These are phyloP conservation scores for Lasiurus borealis DNA, from an alignment of 2,113 vertebrate genomes.

Conservation along the genomic window DNA sequence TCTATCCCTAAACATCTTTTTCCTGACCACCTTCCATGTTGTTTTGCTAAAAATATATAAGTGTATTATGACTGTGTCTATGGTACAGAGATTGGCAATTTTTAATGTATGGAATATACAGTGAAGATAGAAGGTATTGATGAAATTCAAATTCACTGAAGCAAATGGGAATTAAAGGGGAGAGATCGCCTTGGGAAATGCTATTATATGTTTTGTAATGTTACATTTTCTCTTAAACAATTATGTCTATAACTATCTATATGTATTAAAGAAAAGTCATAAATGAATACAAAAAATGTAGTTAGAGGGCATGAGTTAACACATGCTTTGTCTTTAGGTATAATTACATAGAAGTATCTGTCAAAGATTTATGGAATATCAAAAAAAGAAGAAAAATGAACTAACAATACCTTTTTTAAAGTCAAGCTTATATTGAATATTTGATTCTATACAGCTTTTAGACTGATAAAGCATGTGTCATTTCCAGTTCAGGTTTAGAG, in stretches of 20 bases:
- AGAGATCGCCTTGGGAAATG: background rate
- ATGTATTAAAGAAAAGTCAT: conserved; percentile 33
- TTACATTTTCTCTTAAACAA: background rate
- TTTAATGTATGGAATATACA: background rate
- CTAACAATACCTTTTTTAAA: background rate
- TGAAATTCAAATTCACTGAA: background rate
- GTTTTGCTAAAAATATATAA: background rate
- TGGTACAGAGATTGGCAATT: background rate
- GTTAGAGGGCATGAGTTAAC: background rate
- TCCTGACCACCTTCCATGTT: background rate
- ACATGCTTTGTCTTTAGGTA: conserved; percentile 28
- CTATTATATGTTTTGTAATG: background rate
- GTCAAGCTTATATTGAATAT: background rate
- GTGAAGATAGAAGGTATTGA: background rate
- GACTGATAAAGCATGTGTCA: conserved; percentile 15
- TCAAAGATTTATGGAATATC: background rate
- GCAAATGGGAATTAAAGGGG: background rate
- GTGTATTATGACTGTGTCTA: background rate
- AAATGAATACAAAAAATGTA: conserved; percentile 6
- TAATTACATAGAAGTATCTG: background rate
- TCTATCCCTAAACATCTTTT: background rate
- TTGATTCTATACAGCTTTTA: background rate
- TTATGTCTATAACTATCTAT: background rate
- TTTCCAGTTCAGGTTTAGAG: background rate
- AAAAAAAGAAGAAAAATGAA: conserved; percentile 32